Percentiles rank a stretch among this genome's conserved stretches.
Evolutionary conservation across 2,797 vertebrate genomes (phyloP).

Genomic region (Heterohyrax brucei): DNA sequence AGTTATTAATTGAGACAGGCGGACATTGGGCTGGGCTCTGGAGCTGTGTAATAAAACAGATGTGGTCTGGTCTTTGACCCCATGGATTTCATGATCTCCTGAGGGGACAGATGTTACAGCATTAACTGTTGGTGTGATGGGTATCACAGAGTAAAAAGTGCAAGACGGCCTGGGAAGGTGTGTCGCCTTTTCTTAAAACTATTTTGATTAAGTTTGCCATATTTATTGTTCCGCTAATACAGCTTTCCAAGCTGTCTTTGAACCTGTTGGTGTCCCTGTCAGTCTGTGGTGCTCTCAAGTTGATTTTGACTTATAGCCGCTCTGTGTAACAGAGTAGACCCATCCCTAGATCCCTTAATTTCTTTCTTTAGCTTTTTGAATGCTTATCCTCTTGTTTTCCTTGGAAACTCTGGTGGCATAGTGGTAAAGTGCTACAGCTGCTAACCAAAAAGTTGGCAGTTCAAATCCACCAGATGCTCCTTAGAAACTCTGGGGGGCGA

Average conservation of each 20-base stretch:
- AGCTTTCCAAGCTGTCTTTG: neutral
- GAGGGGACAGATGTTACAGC: neutral
- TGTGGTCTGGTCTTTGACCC: neutral
- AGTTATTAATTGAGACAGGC: neutral
- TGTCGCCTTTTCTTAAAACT: fast-evolving
- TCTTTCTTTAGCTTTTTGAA: too few relatives aligned
- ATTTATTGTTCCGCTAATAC: neutral
- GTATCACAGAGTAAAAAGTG: neutral
- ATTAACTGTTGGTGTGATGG: neutral
- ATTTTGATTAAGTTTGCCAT: neutral
- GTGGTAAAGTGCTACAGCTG: too few relatives aligned
- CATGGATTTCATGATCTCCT: neutral
- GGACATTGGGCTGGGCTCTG: neutral
- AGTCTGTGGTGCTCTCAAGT: too few relatives aligned
- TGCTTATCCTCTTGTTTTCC: neutral
- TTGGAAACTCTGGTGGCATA: neutral
- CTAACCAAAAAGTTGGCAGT: too few relatives aligned
- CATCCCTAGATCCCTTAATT: neutral
- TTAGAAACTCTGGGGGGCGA: too few relatives aligned
- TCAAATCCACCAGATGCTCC: too few relatives aligned
- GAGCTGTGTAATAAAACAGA: neutral
- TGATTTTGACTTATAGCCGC: too few relatives aligned
- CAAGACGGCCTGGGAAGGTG: too few relatives aligned
- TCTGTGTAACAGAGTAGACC: too few relatives aligned
- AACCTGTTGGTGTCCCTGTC: neutral